Conservation (phyloP, 2,113 vertebrate genomes). For the Lathamus discolor region DNA sequence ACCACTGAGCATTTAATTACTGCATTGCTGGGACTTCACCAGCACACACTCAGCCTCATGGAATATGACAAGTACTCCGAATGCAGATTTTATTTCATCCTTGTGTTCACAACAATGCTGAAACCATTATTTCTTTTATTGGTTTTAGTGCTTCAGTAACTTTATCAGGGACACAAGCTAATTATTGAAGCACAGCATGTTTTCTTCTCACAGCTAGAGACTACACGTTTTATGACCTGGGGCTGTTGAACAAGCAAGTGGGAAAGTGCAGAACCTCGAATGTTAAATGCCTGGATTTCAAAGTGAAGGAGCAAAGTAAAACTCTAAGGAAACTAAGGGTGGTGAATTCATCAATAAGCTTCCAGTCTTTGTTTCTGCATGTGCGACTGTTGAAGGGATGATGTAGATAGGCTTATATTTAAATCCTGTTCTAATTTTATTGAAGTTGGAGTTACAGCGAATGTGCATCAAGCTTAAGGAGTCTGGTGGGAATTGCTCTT, state of each 20-base stretch:
- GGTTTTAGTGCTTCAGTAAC: neutral
- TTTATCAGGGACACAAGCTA: neutral
- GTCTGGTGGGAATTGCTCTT: neutral
- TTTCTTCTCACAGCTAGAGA: neutral
- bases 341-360: neutral
- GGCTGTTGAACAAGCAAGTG: neutral
- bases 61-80: neutral
- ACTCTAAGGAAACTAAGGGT: neutral
- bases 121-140: neutral
- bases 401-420: neutral
- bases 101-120: neutral
- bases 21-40: neutral
- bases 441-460: neutral
- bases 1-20: neutral
- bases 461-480: neutral
- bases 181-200: neutral
- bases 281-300: neutral
- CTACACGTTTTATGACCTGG: neutral
- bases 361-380: neutral
- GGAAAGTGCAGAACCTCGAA: neutral
- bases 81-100: neutral
- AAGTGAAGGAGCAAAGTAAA: neutral
- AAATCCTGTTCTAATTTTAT: neutral
- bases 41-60: accelerated
- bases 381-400: neutral